phyloP scores from a whole-genome alignment of 2,797 vertebrate species.

The Enteromius radiatus region DNA sequence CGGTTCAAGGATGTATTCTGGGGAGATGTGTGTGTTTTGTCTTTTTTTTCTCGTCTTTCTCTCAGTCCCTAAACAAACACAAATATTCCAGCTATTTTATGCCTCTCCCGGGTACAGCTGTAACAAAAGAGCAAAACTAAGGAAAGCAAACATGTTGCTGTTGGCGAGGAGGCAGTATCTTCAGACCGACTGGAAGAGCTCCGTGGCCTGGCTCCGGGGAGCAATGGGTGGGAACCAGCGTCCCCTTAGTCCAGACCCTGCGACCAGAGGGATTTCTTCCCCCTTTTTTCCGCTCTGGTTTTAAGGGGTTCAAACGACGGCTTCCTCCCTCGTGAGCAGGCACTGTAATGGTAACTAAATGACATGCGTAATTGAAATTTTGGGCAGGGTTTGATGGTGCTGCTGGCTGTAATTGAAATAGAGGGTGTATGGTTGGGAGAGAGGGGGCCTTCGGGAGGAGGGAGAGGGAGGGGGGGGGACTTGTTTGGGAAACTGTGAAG shows the following conservation, averaged over 20 bases:
- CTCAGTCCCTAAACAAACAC: slow-evolving; percentile 77
- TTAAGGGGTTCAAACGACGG: slow-evolving; percentile 30
- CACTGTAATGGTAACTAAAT: slow-evolving; percentile 57
- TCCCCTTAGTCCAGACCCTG: slow-evolving; percentile 55
- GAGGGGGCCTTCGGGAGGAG: slow-evolving; percentile 31
- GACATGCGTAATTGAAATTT: slow-evolving; percentile 64
- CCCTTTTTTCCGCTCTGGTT: slow-evolving; percentile 37
- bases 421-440: slow-evolving; percentile 41
- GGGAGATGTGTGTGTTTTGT: slow-evolving; percentile 70
- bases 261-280: slow-evolving; percentile 51
- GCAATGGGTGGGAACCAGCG: slow-evolving; percentile 55
- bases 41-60: slow-evolving; percentile 65
- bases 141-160: slow-evolving; percentile 80
- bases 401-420: slow-evolving; percentile 61
- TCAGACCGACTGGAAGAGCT: slow-evolving; percentile 43
- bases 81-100: slow-evolving; percentile 78
- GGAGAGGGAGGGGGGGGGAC: slow-evolving; percentile 66
- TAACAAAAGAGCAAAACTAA: slow-evolving; percentile 79
- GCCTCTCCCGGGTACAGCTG: slow-evolving; percentile 75
- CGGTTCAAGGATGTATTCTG: slow-evolving; percentile 81
- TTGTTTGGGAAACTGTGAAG: slow-evolving; percentile 87
- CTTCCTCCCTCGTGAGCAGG: slow-evolving; percentile 29
- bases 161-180: slow-evolving; percentile 69
- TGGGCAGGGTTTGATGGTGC: slow-evolving; percentile 58
- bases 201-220: slow-evolving; percentile 53